phyloP scores from a whole-genome alignment of 2,888 invertebrate genomes.

The Drosophila fulvimacula region DNA sequence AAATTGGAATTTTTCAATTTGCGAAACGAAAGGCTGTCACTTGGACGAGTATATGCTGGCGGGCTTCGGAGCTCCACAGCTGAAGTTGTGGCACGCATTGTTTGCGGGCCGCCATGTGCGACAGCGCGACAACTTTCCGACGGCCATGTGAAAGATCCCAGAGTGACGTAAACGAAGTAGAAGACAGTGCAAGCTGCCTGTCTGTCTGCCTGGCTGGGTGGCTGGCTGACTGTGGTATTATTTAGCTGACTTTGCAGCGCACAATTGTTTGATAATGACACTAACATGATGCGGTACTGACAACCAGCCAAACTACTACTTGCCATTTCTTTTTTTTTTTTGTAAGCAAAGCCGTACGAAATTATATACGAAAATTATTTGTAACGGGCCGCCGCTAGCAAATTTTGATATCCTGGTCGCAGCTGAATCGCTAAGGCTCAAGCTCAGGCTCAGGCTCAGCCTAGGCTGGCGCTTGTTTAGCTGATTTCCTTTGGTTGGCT shows the following conservation, averaged over 20 bases:
- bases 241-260: constrained; percentile 40
- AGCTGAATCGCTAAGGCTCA: constrained; percentile 15
- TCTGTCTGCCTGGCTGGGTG: neutral
- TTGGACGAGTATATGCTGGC: constrained; percentile 1
- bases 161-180: constrained; percentile 10
- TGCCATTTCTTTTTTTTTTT: constrained; percentile 12
- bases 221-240: constrained; percentile 17
- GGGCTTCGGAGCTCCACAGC: neutral
- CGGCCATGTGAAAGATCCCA: constrained; percentile 51
- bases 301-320: constrained; percentile 52
- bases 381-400: constrained; percentile 61
- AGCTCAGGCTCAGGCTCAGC: constrained; percentile 4
- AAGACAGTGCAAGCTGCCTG: neutral
- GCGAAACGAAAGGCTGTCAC: constrained; percentile 51
- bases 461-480: constrained; percentile 37
- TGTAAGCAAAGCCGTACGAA: constrained; percentile 37
- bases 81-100: constrained; percentile 63
- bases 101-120: constrained; percentile 46
- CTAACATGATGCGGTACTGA: constrained; percentile 76
- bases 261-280: constrained; percentile 79
- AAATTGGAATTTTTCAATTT: constrained; percentile 77
- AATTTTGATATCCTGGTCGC: constrained; percentile 34
- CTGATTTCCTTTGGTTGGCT: constrained; percentile 54
- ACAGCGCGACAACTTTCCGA: constrained; percentile 49
- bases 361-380: constrained; percentile 70